These are phyloP conservation scores for Aphelenchoides fujianensis DNA, from an alignment of 1,140 invertebrate genomes.

Conservation along the genomic window DNA sequence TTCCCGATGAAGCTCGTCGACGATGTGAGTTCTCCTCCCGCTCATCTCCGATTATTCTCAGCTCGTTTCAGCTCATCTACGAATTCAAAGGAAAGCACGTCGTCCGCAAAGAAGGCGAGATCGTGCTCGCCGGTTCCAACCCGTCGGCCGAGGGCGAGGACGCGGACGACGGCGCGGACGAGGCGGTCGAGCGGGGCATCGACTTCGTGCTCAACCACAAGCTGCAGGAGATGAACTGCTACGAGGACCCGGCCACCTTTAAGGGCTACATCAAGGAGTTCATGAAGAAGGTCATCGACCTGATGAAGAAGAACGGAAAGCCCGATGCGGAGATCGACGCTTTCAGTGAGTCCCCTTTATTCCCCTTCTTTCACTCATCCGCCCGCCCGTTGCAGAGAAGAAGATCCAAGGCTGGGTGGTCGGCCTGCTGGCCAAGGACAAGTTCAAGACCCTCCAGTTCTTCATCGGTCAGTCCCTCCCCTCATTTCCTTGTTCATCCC, in stretches of 20 bases:
- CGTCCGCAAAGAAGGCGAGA: conserved; percentile 74
- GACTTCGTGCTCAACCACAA: conserved; percentile 89
- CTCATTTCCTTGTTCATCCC: conserved; percentile 14
- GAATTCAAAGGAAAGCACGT: conserved; percentile 87
- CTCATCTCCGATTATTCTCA: no score
- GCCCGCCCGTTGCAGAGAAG: no score
- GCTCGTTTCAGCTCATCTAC: conserved; percentile 71
- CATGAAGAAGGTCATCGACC: conserved; percentile 74
- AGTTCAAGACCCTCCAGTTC: conserved; percentile 86
- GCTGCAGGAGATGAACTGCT: conserved; percentile 76
- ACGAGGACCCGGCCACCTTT: conserved; percentile 70
- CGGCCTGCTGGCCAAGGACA: conserved; percentile 53
- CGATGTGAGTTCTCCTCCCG: conserved; percentile 67
- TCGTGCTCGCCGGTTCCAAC: conserved; percentile 80
- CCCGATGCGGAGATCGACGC: conserved; percentile 90
- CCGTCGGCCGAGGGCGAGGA: conserved; percentile 80
- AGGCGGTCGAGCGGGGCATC: conserved; percentile 70
- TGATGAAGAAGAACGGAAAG: conserved; percentile 72
- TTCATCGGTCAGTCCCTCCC: conserved; percentile 72
- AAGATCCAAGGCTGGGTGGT: conserved; percentile 75
- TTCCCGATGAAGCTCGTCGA: conserved; percentile 89
- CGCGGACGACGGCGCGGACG: conserved; percentile 78
- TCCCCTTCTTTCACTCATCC: no score
- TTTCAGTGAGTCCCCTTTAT: no score
- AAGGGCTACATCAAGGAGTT: conserved; percentile 88